A percentile compares a stretch with the other conserved stretches of the same genome.
phyloP scores from a whole-genome alignment of 2,113 vertebrate genomes.

The Pteronura brasiliensis region DNA sequence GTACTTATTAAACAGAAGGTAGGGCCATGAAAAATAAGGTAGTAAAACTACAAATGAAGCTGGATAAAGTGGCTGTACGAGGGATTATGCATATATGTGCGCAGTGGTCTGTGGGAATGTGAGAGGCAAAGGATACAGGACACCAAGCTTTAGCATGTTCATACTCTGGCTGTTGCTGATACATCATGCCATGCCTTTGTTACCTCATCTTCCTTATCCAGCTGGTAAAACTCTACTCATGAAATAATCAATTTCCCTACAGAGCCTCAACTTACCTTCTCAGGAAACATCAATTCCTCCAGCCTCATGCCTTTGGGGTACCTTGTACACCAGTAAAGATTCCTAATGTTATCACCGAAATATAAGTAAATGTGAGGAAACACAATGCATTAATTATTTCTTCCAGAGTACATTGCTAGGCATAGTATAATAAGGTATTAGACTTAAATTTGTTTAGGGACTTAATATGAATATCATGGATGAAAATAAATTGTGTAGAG shows the following conservation, averaged over 20 bases:
- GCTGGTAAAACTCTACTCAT: not conserved
- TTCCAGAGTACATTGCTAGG: not conserved
- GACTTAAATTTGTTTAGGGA: not conserved
- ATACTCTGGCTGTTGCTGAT: no score
- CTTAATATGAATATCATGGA: not conserved
- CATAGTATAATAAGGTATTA: not conserved
- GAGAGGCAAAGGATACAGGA: not conserved
- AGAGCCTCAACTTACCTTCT: not conserved
- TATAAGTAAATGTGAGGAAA: not conserved
- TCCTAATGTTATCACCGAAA: not conserved
- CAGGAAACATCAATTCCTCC: not conserved
- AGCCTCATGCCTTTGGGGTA: not conserved
- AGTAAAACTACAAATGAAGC: not conserved
- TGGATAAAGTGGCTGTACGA: not conserved
- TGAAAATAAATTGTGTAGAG: not conserved
- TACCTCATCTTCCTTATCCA: not conserved
- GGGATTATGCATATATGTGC: not conserved
- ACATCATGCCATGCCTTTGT: not conserved
- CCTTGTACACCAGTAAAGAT: not conserved
- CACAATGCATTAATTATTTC: not conserved
- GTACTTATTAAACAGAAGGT: not conserved
- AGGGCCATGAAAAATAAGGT: not conserved
- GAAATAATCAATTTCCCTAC: not conserved
- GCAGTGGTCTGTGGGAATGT: not conserved
- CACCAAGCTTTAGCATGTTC: not conserved